These are phyloP conservation scores for Urocitellus parryii DNA, from an alignment of 2,113 vertebrate species.

Conservation along the genomic window DNA sequence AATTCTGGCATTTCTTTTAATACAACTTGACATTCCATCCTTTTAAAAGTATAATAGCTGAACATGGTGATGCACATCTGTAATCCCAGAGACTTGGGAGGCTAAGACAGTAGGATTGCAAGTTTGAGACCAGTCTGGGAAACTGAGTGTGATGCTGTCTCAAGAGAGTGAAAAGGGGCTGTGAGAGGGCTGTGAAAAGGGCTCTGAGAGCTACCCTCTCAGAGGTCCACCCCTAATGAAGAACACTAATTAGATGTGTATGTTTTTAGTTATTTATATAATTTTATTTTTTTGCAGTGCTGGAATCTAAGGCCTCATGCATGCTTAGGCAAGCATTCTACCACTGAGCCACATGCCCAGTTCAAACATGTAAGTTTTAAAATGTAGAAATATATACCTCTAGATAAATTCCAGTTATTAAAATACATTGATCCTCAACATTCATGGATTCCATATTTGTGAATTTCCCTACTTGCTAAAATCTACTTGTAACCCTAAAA, in stretches of 20 bases:
- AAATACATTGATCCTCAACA: not conserved
- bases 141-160: not conserved
- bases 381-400: conserved; percentile 23
- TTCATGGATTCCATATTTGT: not conserved
- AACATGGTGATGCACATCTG: not conserved
- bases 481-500: not conserved
- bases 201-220: not conserved
- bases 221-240: not conserved
- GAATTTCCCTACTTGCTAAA: not conserved
- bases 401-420: not conserved
- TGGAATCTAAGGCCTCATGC: not conserved
- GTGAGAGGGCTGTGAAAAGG: too few species aligned
- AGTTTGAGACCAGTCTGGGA: not conserved
- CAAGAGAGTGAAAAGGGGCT: not conserved
- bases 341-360: not conserved
- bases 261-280: not conserved
- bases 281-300: not conserved
- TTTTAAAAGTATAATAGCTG: conserved; percentile 41
- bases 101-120: not conserved
- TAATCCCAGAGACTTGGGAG: not conserved
- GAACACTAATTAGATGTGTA: not conserved
- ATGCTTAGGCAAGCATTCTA: not conserved
- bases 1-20: not conserved
- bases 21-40: conserved; percentile 50
- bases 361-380: not conserved